Percentiles rank a stretch among this genome's conserved stretches.
Evolutionary conservation across 2,797 vertebrate genomes (phyloP).

Genomic region (Silurus aristotelis): DNA sequence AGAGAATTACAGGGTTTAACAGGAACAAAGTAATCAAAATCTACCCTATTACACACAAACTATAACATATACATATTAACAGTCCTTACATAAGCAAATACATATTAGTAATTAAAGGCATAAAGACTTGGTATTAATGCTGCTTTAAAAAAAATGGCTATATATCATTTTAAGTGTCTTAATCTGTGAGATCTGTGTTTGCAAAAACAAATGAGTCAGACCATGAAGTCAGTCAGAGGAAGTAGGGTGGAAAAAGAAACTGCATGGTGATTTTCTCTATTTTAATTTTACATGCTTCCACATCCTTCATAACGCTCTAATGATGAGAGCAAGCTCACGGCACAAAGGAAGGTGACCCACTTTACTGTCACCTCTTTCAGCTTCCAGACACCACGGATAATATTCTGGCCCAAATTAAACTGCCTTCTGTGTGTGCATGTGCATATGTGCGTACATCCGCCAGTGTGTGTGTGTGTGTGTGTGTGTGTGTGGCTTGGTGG

Average conservation of each 20-base stretch:
- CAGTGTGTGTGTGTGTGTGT: conserved; percentile 14
- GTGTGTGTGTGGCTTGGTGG: conserved; percentile 19
- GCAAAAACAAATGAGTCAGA: conserved; percentile 50
- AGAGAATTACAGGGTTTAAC: not conserved
- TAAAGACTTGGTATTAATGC: not conserved
- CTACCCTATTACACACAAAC: not conserved
- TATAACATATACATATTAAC: not conserved
- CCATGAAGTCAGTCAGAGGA: conserved; percentile 50
- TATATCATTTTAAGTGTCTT: conserved; percentile 32
- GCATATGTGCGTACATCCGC: conserved; percentile 21
- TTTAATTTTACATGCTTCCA: conserved; percentile 63
- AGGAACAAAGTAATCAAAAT: not conserved
- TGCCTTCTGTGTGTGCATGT: conserved; percentile 30
- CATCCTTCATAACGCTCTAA: conserved; percentile 49
- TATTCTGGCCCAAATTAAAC: conserved; percentile 54
- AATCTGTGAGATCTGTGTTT: conserved; percentile 28
- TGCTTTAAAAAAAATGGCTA: not conserved
- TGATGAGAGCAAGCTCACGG: conserved; percentile 51
- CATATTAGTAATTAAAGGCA: not conserved
- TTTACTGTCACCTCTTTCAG: conserved; percentile 60
- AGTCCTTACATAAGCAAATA: not conserved
- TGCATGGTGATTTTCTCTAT: conserved; percentile 62
- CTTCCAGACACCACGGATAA: conserved; percentile 39
- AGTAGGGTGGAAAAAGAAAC: conserved; percentile 32
- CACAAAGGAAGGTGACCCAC: conserved; percentile 67